These are phyloP conservation scores for Triops cancriformis DNA, from an alignment of 1,140 invertebrate genomes.

Conservation along the genomic window DNA sequence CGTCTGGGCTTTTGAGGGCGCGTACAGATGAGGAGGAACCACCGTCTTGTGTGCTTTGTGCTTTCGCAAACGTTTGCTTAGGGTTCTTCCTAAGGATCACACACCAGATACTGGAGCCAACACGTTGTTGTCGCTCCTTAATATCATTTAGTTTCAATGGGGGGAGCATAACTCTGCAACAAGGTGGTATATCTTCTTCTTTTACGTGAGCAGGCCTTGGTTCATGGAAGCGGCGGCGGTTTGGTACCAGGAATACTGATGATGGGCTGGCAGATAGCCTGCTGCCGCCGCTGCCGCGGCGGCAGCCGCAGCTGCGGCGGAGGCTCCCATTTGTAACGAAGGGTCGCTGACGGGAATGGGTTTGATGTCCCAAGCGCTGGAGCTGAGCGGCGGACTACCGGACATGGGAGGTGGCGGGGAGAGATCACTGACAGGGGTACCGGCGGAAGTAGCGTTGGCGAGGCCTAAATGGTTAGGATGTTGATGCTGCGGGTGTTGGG, in stretches of 20 bases:
- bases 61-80: not conserved
- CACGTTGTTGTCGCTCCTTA: too few species aligned
- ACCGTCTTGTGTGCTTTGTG: not conserved
- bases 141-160: too few species aligned
- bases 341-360: slow-evolving; percentile 38
- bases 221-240: slow-evolving; percentile 48
- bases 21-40: not conserved
- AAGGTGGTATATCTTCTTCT: not conserved
- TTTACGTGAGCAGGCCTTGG: slow-evolving; percentile 60
- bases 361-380: slow-evolving; percentile 62
- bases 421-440: slow-evolving; percentile 50
- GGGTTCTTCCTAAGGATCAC: not conserved
- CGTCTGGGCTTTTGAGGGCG: not conserved
- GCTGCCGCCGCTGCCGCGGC: slow-evolving; percentile 43
- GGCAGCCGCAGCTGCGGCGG: slow-evolving; percentile 26
- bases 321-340: slow-evolving; percentile 2
- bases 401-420: slow-evolving; percentile 48
- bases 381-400: slow-evolving; percentile 42
- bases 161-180: too few species aligned
- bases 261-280: slow-evolving; percentile 57
- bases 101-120: not conserved
- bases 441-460: slow-evolving; percentile 39
- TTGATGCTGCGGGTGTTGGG: slow-evolving; percentile 27
- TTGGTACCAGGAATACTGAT: slow-evolving; percentile 68
- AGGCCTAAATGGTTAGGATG: slow-evolving; percentile 28